phyloP scores from a whole-genome alignment of 2,888 invertebrate genomes.

The Tinea semifulvella region DNA sequence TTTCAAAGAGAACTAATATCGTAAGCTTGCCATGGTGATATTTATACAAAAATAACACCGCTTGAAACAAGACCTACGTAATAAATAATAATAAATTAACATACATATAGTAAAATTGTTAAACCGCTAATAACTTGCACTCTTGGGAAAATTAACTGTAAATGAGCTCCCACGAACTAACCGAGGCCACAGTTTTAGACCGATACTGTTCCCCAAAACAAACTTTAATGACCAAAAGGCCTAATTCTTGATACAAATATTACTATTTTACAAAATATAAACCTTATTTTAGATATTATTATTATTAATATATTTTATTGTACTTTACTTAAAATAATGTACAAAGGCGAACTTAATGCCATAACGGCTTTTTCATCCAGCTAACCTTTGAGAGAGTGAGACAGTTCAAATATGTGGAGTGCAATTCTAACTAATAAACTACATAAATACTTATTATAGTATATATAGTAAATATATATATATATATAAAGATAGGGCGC shows the following conservation, averaged over 20 bases:
- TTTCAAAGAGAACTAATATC: no score
- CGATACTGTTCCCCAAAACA: slow-evolving; percentile 27
- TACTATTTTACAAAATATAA: background rate
- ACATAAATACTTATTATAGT: no score
- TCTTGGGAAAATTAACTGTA: slow-evolving; percentile 32
- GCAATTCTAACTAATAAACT: no score
- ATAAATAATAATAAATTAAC: background rate
- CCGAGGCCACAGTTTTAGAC: slow-evolving; percentile 37
- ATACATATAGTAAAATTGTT: background rate
- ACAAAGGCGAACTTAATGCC: background rate
- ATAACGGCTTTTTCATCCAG: no score
- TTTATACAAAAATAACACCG: background rate
- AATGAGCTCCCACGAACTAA: slow-evolving; percentile 33
- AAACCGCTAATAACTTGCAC: background rate
- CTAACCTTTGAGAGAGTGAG: no score
- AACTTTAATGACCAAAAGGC: slow-evolving; percentile 32
- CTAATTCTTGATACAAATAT: slow-evolving; percentile 5
- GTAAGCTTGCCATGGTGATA: background rate
- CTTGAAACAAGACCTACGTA: background rate
- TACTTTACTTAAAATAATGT: background rate
- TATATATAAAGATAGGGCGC: no score
- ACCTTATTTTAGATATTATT: background rate
- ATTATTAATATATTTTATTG: no score
- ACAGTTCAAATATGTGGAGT: no score
- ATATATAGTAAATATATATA: no score